These are phyloP conservation scores for Denticeps clupeoides DNA, from an alignment of 2,797 vertebrate species.

Conservation along the genomic window DNA sequence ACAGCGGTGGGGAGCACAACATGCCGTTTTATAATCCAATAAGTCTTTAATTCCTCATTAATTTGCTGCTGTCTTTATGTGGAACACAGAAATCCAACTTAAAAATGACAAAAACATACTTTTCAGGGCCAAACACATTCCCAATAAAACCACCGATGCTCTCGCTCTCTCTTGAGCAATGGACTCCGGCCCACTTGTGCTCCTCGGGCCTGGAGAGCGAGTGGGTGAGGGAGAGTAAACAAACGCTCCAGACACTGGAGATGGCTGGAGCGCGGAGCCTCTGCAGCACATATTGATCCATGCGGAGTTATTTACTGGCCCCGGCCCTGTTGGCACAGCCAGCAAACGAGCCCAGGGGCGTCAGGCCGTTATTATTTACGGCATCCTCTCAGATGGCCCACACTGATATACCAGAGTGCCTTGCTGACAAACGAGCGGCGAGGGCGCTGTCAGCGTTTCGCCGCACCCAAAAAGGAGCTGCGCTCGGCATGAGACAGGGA, in stretches of 20 bases:
- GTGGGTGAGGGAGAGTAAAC: neutral
- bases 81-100: no score
- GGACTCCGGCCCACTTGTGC: neutral
- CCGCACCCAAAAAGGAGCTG: no score
- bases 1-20: no score
- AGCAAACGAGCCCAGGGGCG: constrained; percentile 17
- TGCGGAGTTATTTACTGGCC: neutral
- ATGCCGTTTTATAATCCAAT: no score
- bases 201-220: neutral
- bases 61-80: no score
- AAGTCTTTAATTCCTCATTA: no score
- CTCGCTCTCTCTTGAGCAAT: neutral
- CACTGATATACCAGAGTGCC: constrained; percentile 10
- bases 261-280: neutral
- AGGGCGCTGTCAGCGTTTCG: constrained; percentile 20
- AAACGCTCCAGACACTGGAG: neutral
- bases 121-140: no score
- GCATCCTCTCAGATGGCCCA: neutral
- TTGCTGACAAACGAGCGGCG: constrained; percentile 20
- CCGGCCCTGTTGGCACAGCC: neutral
- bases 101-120: no score
- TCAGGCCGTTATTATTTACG: constrained; percentile 31
- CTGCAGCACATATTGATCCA: neutral
- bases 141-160: no score
- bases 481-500: no score